Evolutionary conservation across 1,140 invertebrate species (phyloP).

Genomic region (Druon quercuslanigerum): DNA sequence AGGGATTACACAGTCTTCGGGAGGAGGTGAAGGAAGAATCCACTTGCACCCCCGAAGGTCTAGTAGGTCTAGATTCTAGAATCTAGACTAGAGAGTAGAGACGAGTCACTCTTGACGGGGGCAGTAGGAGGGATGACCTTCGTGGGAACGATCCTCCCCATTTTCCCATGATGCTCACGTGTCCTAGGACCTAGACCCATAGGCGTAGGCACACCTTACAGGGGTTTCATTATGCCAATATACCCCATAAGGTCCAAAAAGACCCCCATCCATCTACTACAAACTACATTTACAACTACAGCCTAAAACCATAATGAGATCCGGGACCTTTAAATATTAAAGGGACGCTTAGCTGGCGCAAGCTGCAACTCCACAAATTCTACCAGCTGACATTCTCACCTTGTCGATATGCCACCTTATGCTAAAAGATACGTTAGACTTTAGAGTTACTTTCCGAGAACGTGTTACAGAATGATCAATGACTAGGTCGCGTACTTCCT

Average conservation of each 20-base stretch:
- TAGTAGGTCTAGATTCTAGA: too few species aligned
- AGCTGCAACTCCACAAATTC: slow-evolving; percentile 2
- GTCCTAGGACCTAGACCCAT: neutral
- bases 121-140: slow-evolving; percentile 13
- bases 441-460: neutral
- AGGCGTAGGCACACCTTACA: neutral
- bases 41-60: neutral
- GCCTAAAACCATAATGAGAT: slow-evolving; percentile 14
- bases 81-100: too few species aligned
- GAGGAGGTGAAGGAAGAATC: neutral
- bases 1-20: neutral
- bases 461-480: neutral
- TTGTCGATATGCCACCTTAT: neutral
- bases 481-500: too few species aligned
- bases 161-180: slow-evolving; percentile 1
- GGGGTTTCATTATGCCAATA: neutral
- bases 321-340: slow-evolving; percentile 62
- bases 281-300: neutral
- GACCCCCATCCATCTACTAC: neutral
- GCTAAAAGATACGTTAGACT: too few species aligned
- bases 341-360: slow-evolving; percentile 42
- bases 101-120: too few species aligned
- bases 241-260: slow-evolving; percentile 4
- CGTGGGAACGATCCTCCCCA: neutral
- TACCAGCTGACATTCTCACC: slow-evolving; percentile 2